Evolutionary conservation across 2,888 invertebrate genomes (phyloP), one percentile per base, ranked within the genome.

Genomic region (Leptura quadrifasciata): DNA sequence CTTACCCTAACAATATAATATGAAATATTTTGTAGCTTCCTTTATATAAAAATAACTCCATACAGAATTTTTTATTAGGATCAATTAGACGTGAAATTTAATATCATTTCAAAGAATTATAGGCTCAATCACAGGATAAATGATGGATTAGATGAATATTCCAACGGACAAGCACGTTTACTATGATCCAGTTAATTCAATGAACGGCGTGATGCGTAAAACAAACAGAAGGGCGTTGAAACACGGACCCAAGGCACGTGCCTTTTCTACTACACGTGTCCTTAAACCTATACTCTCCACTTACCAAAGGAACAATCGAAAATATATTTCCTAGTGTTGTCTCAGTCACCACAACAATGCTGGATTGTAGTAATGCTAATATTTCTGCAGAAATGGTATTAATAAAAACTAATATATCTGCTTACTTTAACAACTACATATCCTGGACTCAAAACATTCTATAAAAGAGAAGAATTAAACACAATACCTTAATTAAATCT

Each of bases 111-210:
- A 74, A 74, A 79, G 76, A 64, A 75, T 72, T 68, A 63, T 54
- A 39, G 67, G 63, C 20, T 74, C 77, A 68, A 75, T 72, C 69
- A 63, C 20, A 39, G 67, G 63, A 61, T 74, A 78, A 78, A 79
- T 82, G 83, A 83, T 79, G 78, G 83, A 84, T 87, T 86, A 87
- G 82, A 78, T 77, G 78, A 79, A 83, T 84, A 85, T 83, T 83
- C 82, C 79, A 84, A 78, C 80, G 81, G 86, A 87, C 87, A 85
- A 84, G 83, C 83, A 83, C 84, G 85, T 82, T 85, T 83, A 82
- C 84, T 81, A 83, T 84, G 83, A 86, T 86, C 86, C 86, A 78
- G 85, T 84, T 87, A 87, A 87, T 87, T 87, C 87, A 86, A 87
- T 87, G 86, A 87, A 81, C 85, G 85, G 84, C 86, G 85, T 84